Evolutionary conservation across 92 coral and sea anemone species (phyloP).

Genomic region (Bergia sp.): DNA sequence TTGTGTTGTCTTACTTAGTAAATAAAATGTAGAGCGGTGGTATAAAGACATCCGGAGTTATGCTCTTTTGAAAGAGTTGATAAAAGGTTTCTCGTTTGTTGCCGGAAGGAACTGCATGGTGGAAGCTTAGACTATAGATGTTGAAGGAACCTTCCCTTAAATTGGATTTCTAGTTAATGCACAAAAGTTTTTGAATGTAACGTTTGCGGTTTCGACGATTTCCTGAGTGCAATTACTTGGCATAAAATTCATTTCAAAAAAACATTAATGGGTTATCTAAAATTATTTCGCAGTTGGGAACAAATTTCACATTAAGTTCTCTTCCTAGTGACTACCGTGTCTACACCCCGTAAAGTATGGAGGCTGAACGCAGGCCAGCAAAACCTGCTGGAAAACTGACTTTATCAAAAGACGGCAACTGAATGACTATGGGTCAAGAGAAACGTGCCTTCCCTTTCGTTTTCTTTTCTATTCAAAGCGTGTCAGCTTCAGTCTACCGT

Average conservation of each 20-base stretch:
- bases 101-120: conserved; percentile 14
- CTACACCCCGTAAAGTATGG: neutral
- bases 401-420: neutral
- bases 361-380: neutral
- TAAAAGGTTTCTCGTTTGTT: neutral
- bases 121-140: neutral
- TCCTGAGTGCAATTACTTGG: neutral
- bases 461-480: conserved; percentile 21
- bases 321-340: neutral
- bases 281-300: neutral
- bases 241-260: neutral
- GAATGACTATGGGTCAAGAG: neutral
- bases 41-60: conserved; percentile 9
- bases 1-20: neutral
- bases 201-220: conserved; percentile 13
- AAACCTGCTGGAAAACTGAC: conserved; percentile 10
- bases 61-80: neutral
- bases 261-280: neutral
- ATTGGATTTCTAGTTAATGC: neutral
- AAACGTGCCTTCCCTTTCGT: neutral
- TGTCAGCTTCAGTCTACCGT: neutral
- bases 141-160: neutral
- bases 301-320: neutral
- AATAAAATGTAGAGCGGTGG: neutral
- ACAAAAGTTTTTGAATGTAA: neutral